A percentile compares a stretch with the other conserved stretches of the same genome.
phyloP scores from a whole-genome alignment of 35 echinoderm and acorn worm species.

The Hemicentrotus pulcherrimus region DNA sequence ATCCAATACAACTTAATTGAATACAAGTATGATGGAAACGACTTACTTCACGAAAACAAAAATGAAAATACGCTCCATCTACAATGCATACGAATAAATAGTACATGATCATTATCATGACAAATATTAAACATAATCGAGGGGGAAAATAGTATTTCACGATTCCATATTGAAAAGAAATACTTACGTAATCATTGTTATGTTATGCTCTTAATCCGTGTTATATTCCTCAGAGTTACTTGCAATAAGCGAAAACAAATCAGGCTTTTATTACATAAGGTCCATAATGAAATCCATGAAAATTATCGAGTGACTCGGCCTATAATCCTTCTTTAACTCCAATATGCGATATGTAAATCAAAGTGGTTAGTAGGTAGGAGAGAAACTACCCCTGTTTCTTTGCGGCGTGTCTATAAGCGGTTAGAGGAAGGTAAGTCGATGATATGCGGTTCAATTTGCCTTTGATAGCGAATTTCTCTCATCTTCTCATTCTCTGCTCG shows the following conservation, averaged over 20 bases:
- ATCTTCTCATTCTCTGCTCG: not conserved
- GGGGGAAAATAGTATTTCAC: too few relatives aligned
- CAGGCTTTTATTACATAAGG: not conserved
- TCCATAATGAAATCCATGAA: not conserved
- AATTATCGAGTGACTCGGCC: not conserved
- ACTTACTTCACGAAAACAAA: too few relatives aligned
- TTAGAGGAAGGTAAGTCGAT: not conserved
- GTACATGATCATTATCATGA: too few relatives aligned
- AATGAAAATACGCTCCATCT: too few relatives aligned
- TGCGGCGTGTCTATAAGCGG: too few relatives aligned
- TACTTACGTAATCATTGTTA: constrained; percentile 1
- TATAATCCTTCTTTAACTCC: not conserved
- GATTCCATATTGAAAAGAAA: not conserved
- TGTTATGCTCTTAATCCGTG: not conserved
- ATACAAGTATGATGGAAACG: too few relatives aligned
- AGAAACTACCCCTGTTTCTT: not conserved
- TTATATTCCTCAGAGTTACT: not conserved
- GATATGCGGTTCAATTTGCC: not conserved
- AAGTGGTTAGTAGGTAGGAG: not conserved
- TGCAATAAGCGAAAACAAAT: not conserved
- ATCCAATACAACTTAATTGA: too few relatives aligned
- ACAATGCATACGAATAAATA: too few relatives aligned
- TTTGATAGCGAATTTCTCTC: not conserved
- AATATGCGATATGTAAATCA: not conserved
- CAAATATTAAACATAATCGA: too few relatives aligned